These are phyloP conservation scores for Anastrepha ludens DNA, from an alignment of 1,140 invertebrate genomes.

Conservation along the genomic window DNA sequence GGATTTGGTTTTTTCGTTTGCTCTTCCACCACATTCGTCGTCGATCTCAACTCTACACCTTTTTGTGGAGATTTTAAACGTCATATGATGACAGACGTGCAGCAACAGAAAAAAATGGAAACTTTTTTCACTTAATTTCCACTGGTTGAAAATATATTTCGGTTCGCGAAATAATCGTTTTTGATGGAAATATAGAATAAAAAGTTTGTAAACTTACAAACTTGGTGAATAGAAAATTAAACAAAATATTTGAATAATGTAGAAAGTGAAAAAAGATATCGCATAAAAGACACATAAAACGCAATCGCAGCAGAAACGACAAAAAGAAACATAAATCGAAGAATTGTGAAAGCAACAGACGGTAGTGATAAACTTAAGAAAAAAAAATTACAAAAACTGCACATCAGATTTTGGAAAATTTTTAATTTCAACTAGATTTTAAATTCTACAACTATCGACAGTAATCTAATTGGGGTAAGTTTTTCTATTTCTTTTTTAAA, in stretches of 20 bases:
- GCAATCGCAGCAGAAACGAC: not conserved
- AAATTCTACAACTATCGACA: not conserved
- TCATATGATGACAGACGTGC: slow-evolving; percentile 28
- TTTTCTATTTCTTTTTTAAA: not conserved
- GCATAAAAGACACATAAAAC: not conserved
- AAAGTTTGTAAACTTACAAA: not conserved
- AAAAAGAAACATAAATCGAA: not conserved
- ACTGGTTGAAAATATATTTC: slow-evolving; percentile 18
- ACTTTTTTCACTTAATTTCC: slow-evolving; percentile 7
- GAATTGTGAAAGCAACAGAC: slow-evolving; percentile 25
- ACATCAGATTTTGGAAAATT: slow-evolving; percentile 5
- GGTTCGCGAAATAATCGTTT: slow-evolving; percentile 12
- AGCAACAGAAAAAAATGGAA: slow-evolving; percentile 1
- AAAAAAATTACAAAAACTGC: not conserved
- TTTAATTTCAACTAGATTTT: not conserved
- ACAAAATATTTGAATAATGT: not conserved
- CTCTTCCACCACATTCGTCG: not conserved
- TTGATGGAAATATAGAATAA: not conserved
- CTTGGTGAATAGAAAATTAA: not conserved
- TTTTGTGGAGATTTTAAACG: slow-evolving; percentile 9
- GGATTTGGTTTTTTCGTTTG: too few relatives aligned
- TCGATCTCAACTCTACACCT: not conserved
- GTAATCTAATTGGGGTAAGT: not conserved
- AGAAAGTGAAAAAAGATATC: not conserved
- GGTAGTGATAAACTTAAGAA: slow-evolving; percentile 8